Base-by-base conservation (phyloP, 2,113 vertebrate genomes). In the Hippocampus comes region DNA sequence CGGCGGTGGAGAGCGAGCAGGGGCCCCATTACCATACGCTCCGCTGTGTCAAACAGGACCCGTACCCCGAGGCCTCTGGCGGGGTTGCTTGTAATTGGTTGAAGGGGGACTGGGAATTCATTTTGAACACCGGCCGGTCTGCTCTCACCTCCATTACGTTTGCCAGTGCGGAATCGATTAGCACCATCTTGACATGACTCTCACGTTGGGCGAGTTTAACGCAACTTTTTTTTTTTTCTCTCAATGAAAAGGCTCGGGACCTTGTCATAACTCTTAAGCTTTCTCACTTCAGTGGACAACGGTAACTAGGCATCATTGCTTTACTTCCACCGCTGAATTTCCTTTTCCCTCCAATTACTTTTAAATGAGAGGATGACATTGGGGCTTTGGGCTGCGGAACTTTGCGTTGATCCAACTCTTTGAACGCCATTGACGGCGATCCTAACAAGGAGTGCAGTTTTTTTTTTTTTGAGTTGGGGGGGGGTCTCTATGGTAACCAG, bases 141-240 rank as follows among this genome's bases (percentile, higher is more conserved):
- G 74, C 51, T 18, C 76, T 80, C 77, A 90, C 88, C 88, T 84
- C 80, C 72, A 87, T 86, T 81, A 83, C 18, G 55, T 78, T 34
- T 78, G 70, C 70, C 65, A 42, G 71, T 41, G 67, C 65, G 70
- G 84, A 89, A 90, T 90, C 70, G 74, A 91, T 92, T 87, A 79
- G 75, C 63, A 57, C 76, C 12, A 63, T 69, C 83, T 61, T 84
- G 80, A 82, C 80, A 82, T 41, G 73, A 72, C 72, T 74, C 9
- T 57, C 75, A 27, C 66, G 53, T 55, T 75, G 61, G 46, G 41
- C 2, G 6, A 78, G 73, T 78, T 86, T 57, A 74, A 83, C 12
- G 5, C 17, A 79, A 81, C 81, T 87, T 89, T 86, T 83, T 38
- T 38, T 38, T 38, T 87, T 89, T 86, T 83, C 2, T 30, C 2